Base-by-base conservation (phyloP, 2,113 vertebrate genomes). In the Sinosuthora webbiana region DNA sequence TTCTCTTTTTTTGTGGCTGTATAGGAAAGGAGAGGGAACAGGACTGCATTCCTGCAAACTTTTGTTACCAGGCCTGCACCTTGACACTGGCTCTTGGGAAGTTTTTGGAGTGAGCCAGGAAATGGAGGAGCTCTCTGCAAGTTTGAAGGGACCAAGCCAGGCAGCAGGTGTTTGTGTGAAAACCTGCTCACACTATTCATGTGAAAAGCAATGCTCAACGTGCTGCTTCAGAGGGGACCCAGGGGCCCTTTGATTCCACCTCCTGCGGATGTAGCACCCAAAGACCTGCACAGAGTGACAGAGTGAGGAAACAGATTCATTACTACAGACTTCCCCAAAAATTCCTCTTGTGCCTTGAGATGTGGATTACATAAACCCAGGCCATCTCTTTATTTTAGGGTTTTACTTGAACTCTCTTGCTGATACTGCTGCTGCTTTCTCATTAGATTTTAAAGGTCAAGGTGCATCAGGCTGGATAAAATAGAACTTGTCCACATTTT, bases 241-340 rank as follows among this genome's bases (percentile, higher is more conserved):
- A 55, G 62, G 60, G 63, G 7, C 18, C 20, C 53, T 84, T 39
- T 59, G 39, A 15, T 69, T 49, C 37, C 49, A 76, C 13, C 18
- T 69, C 1, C 16, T 15, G 42, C 0, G 0, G 60, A 23, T 0
- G 0, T 2, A 30, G 28, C n/a, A 45, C 25, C 33, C 24, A 27
- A 62, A 64, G 50, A 87, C 23, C 19, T 30, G 47, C 0, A 6
- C 5, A 39, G 75, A 39, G 23, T 5, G 23, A 6, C 5, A 39
- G 75, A 39, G 23, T 5, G 23, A 45, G 59, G 28, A 79, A 76
- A 25, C 10, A 82, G 23, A n/a, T 69, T 76, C 5, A 2, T 30
- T 67, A 24, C 27, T 44, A 47, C 22, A 49, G 22, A 13, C 5
- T 49, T 53, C 8, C 37, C 45, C 16, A 8, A 68, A 89, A 65